A percentile compares a stretch with the other conserved stretches of the same genome.
Evolutionary conservation across 1,140 invertebrate genomes (phyloP).

Genomic region (Bombus turneri): DNA sequence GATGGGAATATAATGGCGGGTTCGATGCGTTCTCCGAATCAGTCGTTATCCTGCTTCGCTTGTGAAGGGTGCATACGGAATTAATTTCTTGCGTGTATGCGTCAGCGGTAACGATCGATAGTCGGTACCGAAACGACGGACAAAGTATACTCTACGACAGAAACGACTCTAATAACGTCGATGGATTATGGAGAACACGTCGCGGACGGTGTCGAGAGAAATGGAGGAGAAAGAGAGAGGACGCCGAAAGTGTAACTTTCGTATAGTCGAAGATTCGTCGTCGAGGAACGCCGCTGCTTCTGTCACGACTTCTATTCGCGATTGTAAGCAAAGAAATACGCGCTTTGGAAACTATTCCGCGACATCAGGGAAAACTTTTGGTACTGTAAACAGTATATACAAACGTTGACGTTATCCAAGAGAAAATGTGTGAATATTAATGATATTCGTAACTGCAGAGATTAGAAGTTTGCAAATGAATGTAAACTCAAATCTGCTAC

Average conservation of each 20-base stretch:
- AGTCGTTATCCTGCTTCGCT: conserved; percentile 52
- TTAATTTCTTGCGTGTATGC: conserved; percentile 62
- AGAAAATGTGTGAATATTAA: neutral
- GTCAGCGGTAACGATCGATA: conserved; percentile 51
- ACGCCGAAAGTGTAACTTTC: conserved; percentile 18
- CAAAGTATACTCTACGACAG: conserved; percentile 31
- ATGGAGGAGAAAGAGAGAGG: neutral
- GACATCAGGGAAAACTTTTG: neutral
- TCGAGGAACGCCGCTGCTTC: neutral
- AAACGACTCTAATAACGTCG: conserved; percentile 48
- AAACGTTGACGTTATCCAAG: neutral
- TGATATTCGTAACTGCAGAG: neutral
- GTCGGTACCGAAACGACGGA: conserved; percentile 33
- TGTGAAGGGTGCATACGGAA: conserved; percentile 68
- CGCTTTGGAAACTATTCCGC: neutral
- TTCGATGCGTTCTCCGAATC: conserved; percentile 53
- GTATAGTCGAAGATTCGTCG: neutral
- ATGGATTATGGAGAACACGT: conserved; percentile 56
- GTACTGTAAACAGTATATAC: neutral
- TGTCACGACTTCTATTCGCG: neutral
- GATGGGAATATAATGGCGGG: conserved; percentile 39
- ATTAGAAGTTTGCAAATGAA: neutral
- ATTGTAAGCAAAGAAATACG: neutral
- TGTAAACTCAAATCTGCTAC: neutral
- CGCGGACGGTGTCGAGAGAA: neutral